Conservation (phyloP, 2,797 vertebrate species). For the Sebastolobus altivelis region DNA sequence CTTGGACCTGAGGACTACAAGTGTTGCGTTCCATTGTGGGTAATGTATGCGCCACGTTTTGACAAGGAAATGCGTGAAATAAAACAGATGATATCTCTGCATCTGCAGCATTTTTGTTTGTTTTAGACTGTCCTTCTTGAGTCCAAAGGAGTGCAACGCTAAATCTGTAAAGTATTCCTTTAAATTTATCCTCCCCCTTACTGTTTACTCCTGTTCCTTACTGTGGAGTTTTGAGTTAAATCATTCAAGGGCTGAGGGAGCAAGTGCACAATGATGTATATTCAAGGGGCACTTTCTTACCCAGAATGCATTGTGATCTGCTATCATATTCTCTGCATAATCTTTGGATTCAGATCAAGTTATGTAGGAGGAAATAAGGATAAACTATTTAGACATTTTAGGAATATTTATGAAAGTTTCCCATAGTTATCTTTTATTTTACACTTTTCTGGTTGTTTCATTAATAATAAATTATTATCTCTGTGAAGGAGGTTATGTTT, state of each 20-base stretch:
- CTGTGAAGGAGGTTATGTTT: not conserved
- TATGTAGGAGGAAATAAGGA: not conserved
- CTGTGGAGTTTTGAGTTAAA: not conserved
- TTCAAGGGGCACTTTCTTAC: not conserved
- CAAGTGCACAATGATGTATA: not conserved
- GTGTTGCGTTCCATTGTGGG: not conserved
- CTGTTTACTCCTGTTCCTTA: not conserved
- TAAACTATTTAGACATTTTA: not conserved
- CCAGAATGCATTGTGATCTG: not conserved
- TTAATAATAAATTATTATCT: too few relatives aligned
- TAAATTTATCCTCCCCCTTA: not conserved
- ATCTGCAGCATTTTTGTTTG: not conserved
- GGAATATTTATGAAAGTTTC: not conserved
- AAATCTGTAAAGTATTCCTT: not conserved
- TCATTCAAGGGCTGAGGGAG: not conserved
- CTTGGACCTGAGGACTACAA: too few relatives aligned
- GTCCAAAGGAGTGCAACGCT: not conserved
- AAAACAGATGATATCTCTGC: not conserved
- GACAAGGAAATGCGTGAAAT: not conserved
- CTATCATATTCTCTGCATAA: not conserved
- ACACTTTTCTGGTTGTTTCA: not conserved
- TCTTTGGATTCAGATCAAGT: not conserved
- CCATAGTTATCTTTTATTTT: not conserved
- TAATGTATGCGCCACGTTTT: not conserved
- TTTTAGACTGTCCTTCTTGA: not conserved